These are phyloP conservation scores for Rhynchotus rufescens DNA, from an alignment of 2,797 vertebrate genomes.

Conservation along the genomic window DNA sequence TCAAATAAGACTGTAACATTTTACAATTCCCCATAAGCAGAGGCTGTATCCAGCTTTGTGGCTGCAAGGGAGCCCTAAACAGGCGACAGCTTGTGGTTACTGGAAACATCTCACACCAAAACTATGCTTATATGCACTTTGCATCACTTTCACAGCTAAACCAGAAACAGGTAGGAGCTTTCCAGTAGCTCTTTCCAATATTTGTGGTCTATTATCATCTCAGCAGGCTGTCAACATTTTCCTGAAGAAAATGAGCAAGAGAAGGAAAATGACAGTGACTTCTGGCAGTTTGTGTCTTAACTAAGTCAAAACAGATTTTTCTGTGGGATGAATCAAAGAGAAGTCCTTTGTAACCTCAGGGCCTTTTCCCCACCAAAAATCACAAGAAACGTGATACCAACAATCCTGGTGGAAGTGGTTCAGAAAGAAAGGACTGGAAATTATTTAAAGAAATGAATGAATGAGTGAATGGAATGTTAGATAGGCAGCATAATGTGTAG, in stretches of 20 bases:
- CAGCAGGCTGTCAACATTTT: neutral
- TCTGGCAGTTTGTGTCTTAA: neutral
- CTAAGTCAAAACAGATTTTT: neutral
- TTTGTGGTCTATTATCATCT: neutral
- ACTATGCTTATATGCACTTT: too few species aligned
- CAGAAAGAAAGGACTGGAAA: neutral
- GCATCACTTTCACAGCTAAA: neutral
- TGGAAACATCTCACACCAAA: neutral
- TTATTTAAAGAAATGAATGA: neutral
- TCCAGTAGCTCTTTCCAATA: neutral
- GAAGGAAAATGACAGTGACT: neutral
- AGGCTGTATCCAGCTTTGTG: neutral
- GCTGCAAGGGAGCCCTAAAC: neutral
- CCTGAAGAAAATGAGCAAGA: neutral
- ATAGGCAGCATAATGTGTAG: neutral
- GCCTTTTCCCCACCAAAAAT: neutral
- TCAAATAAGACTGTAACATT: neutral
- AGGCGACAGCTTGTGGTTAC: neutral
- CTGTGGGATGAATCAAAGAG: neutral
- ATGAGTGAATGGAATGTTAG: neutral
- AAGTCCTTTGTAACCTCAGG: neutral
- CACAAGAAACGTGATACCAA: fast-evolving
- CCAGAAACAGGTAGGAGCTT: neutral
- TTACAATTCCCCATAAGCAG: neutral
- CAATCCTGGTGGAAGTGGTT: neutral